phyloP scores from a whole-genome alignment of 2,888 invertebrate genomes.

The Ormia ochracea region DNA sequence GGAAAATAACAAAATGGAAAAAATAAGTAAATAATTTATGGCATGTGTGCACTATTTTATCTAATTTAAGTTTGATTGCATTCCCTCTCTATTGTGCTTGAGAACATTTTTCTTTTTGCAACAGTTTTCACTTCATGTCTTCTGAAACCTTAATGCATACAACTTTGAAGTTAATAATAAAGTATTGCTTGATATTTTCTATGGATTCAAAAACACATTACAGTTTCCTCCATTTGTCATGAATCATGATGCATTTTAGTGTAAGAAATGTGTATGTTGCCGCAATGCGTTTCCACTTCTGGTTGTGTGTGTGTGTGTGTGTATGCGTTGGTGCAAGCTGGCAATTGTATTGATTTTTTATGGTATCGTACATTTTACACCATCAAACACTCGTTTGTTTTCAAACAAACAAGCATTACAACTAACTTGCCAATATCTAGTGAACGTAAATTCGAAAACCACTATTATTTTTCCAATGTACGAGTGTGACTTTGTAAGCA shows the following conservation, averaged over 20 bases:
- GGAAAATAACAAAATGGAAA: too few relatives aligned
- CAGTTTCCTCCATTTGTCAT: not conserved
- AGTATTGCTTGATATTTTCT: conserved; percentile 25
- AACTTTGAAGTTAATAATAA: not conserved
- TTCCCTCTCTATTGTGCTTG: not conserved
- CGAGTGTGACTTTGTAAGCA: not conserved
- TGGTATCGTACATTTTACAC: conserved; percentile 11
- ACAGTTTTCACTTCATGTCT: not conserved
- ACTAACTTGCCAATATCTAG: conserved; percentile 16
- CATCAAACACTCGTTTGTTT: not conserved
- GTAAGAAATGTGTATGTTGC: not conserved
- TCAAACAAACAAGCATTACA: not conserved
- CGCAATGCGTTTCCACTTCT: conserved; percentile 4
- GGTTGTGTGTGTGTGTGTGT: not conserved
- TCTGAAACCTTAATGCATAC: not conserved
- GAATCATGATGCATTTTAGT: conserved; percentile 16
- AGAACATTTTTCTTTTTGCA: not conserved
- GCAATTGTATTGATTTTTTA: conserved; percentile 30
- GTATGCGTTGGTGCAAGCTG: not conserved
- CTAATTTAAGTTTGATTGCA: not conserved
- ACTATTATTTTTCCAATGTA: conserved; percentile 17
- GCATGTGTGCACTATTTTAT: not conserved
- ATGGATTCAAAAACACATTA: conserved; percentile 38
- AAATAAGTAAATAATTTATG: not conserved
- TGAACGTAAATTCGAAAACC: not conserved